Evolutionary conservation across 2,797 vertebrate genomes (phyloP).

Genomic region (Rhabdophis nuchalis): DNA sequence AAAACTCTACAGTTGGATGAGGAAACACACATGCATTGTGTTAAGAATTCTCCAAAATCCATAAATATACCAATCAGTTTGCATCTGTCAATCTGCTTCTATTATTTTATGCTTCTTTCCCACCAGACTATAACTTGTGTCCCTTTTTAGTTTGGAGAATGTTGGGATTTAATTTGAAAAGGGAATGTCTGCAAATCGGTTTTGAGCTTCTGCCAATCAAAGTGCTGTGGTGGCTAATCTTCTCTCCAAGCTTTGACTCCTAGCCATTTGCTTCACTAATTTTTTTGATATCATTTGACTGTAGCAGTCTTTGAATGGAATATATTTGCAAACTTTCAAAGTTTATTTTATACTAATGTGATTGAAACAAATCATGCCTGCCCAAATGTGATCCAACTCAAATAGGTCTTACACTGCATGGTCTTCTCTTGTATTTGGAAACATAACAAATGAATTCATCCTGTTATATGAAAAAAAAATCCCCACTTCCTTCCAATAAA

Average conservation of each 20-base stretch:
- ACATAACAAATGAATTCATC: constrained; percentile 38
- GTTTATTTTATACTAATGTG: constrained; percentile 45
- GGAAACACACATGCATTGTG: constrained; percentile 19
- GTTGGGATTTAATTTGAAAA: constrained; percentile 47
- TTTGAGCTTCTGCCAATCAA: constrained; percentile 58
- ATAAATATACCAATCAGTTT: constrained; percentile 46
- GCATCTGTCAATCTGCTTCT: constrained; percentile 34
- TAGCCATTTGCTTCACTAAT: constrained; percentile 52
- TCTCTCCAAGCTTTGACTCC: constrained; percentile 59
- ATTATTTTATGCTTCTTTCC: constrained; percentile 37
- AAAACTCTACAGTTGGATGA: constrained; percentile 24
- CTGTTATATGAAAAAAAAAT: not conserved
- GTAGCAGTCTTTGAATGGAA: constrained; percentile 49
- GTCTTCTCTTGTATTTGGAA: constrained; percentile 37
- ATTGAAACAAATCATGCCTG: constrained; percentile 44
- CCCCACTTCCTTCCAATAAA: not conserved
- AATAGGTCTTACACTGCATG: constrained; percentile 6
- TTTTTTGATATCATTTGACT: constrained; percentile 55
- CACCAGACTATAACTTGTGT: constrained; percentile 51
- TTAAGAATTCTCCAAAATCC: constrained; percentile 43
- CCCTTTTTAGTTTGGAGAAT: constrained; percentile 55
- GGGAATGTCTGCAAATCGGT: constrained; percentile 47
- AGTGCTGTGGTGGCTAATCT: constrained; percentile 45
- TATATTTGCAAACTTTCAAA: constrained; percentile 56
- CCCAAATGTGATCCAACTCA: constrained; percentile 37